Conservation (phyloP, 2,113 vertebrate genomes). For the Petaurus breviceps region DNA sequence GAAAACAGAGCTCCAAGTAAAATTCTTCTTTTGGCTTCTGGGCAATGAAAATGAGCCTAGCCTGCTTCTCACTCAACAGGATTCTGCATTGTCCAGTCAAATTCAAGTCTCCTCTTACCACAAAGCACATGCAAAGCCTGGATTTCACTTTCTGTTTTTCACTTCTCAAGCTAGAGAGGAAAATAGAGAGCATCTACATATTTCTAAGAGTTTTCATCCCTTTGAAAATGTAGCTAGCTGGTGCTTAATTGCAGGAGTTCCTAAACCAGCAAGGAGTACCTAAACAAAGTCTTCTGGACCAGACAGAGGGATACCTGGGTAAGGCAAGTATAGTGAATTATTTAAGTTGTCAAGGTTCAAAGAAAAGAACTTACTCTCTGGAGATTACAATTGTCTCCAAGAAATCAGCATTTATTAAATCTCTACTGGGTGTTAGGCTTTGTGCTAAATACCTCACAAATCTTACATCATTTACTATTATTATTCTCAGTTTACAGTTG, state of each 20-base stretch:
- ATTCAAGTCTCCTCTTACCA: not conserved
- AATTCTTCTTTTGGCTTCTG: not conserved
- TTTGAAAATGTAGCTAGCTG: not conserved
- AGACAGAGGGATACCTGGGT: not conserved
- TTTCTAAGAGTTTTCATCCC: not conserved
- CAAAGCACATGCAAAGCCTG: not conserved
- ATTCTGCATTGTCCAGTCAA: not conserved
- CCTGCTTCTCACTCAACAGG: not conserved
- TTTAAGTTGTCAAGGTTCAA: not conserved
- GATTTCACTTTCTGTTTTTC: not conserved
- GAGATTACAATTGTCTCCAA: not conserved
- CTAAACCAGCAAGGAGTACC: not conserved
- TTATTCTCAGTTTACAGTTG: not conserved
- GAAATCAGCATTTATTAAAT: not conserved
- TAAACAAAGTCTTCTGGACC: not conserved
- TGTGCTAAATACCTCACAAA: not conserved
- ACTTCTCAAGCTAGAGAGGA: no score
- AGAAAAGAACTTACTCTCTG: not conserved
- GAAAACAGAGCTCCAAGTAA: not conserved
- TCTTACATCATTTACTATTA: not conserved
- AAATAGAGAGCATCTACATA: no score
- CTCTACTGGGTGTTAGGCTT: not conserved
- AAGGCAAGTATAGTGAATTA: not conserved
- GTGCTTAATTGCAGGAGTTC: not conserved
- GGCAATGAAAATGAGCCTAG: not conserved